Base-by-base conservation (phyloP, 2,797 vertebrate genomes). In the Catostomus latipinnis region DNA sequence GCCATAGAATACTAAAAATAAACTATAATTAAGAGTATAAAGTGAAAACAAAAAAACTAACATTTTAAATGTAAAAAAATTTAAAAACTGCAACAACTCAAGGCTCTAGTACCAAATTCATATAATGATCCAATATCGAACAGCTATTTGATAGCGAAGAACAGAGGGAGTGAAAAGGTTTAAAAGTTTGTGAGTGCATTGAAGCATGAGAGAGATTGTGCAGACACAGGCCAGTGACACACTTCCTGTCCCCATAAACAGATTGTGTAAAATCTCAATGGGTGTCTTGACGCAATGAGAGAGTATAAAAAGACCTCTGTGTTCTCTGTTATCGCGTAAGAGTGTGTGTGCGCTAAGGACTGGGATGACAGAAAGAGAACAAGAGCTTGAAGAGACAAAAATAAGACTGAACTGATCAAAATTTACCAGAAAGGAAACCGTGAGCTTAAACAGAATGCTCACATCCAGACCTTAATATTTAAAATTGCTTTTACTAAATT, bases 361-460 rank as follows among this genome's bases (percentile, higher is more conserved):
- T 16, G 49, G 71, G 34, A 43, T 62, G 76, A 58, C 48, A 69
- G 45, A 77, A 72, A 67, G 70, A 71, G 80, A 86, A 74, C 68
- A 45, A 78, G 57, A 82, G 60, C 82, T 72, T 61, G 70, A 68
- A 76, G 48, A 57, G 52, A 72, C 80, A 74, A 86, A 69, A 53
- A 8, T 61, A 79, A 80, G 54, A 87, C 72, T 83, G 90, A 89
- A 89, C 89, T 86, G 83, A 89, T 87, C 86, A 87, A 88, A 69
- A 86, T 87, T 86, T 90, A 88, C 83, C 86, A 90, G 87, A 81
- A 87, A 90, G 87, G 86, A 91, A 90, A 82, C 80, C 62, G 71
- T 81, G 81, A 87, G 84, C 67, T 85, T 77, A 78, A 86, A 87
- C 87, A 83, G 57, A 88, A 61, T 46, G 78, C 60, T 56, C 71